Evolutionary conservation across 2,797 vertebrate species (phyloP).

Genomic region (Oreochromis mossambicus): DNA sequence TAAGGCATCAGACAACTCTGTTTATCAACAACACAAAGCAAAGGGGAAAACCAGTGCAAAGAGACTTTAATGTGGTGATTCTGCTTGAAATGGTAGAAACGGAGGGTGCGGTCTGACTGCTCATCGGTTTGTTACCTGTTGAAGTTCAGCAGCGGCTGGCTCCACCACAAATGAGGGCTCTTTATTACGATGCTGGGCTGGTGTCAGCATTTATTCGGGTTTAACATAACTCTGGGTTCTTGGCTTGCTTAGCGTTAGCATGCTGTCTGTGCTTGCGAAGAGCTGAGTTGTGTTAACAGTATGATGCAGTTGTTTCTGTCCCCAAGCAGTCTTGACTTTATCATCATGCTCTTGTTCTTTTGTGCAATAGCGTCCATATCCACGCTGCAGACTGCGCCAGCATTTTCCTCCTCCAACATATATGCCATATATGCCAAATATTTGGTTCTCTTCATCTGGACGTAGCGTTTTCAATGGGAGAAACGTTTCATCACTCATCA

Average conservation of each 20-base stretch:
- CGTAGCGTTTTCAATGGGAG: too few species aligned
- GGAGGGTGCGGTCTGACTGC: neutral
- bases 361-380: neutral
- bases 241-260: neutral
- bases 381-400: neutral
- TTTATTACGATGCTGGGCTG: neutral
- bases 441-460: too few species aligned
- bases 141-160: neutral
- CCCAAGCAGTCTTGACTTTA: neutral
- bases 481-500: too few species aligned
- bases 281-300: neutral
- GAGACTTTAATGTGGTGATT: neutral
- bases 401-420: accelerated
- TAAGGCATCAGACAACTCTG: neutral
- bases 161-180: neutral
- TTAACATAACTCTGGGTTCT: neutral
- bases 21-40: neutral
- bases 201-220: neutral
- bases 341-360: neutral
- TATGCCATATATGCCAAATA: too few species aligned
- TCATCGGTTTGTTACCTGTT: neutral
- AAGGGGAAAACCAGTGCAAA: neutral
- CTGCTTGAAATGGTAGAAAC: neutral
- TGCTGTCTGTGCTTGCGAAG: neutral
- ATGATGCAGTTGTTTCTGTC: neutral